A percentile compares a stretch with the other conserved stretches of the same genome.
phyloP scores from a whole-genome alignment of 2,797 vertebrate species.

The Oryzias dopingdopingensis region DNA sequence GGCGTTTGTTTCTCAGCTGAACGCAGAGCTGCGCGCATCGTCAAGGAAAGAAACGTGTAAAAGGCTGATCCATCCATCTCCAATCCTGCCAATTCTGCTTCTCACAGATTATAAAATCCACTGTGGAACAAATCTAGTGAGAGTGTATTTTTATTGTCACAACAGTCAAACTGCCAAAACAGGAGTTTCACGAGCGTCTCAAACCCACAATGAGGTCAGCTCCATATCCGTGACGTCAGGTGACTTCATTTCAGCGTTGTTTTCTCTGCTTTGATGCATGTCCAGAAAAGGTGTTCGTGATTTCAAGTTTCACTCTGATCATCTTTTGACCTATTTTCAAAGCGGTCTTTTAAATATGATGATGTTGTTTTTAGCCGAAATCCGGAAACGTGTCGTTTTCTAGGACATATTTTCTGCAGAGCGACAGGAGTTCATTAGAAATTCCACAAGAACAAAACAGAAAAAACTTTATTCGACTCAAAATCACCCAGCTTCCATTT shows the following conservation, averaged over 20 bases:
- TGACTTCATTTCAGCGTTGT: not conserved
- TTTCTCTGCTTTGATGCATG: slow-evolving; percentile 5
- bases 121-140: not conserved
- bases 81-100: slow-evolving; percentile 7
- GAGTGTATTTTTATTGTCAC: not conserved
- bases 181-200: slow-evolving; percentile 18
- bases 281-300: not conserved
- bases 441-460: too few relatives aligned
- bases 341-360: too few relatives aligned
- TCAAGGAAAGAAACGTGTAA: not conserved
- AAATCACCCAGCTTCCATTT: not conserved
- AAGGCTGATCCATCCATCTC: slow-evolving; percentile 5
- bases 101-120: slow-evolving; percentile 14
- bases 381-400: too few relatives aligned
- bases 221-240: too few relatives aligned
- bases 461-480: too few relatives aligned
- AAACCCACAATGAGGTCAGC: slow-evolving; percentile 13
- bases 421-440: too few relatives aligned
- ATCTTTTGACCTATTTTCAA: too few relatives aligned
- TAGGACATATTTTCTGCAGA: too few relatives aligned
- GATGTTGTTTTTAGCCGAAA: too few relatives aligned
- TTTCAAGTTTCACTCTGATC: too few relatives aligned
- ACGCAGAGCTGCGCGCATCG: not conserved
- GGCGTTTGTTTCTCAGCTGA: slow-evolving; percentile 32
- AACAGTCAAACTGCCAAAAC: slow-evolving; percentile 12